Evolutionary conservation across 2,797 vertebrate species (phyloP), one percentile per base, ranked within the genome.

Genomic region (Myotis findleyi): DNA sequence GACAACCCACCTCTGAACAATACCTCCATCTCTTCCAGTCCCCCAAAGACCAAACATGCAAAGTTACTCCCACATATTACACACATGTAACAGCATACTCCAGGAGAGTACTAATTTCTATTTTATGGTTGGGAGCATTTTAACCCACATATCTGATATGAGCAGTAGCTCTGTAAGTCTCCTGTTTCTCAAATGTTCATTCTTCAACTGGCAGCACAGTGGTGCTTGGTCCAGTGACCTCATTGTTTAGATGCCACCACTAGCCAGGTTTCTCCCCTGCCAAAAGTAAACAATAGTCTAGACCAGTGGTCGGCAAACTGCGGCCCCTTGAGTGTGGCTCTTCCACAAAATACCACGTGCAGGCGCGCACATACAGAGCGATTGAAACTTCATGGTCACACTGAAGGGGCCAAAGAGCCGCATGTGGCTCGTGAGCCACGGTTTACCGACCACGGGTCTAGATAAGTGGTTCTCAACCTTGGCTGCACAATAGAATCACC

Each of bases 241-340:
- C 53, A 68, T 27, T 88, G 23, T 88, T 79, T 89, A 62, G 64
- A 88, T 86, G 41, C 57, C 41, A 30, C 79, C 77, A 92, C 53
- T 68, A 75, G 86, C 75, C 36, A 20, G 51, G 38, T 66, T 38
- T 41, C 71, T 91, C 95, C 49, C 44, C 71, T 51, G 90, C 77
- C 88, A 94, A 96, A 75, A 94, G 87, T 62, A 96, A 94, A 96
- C 77, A 96, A 93, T 86, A 68, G 81, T 66, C 89, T 93, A 44
- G 44, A 44, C 10, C 44, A 44, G 44, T 44, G 44, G 44, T 44
- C 36, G 36, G 36, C 36, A 36, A 36, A 36, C 36, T 36, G 36
- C 4, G 36, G 36, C 36, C 36, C 36, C 36, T 36, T 36, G 36
- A 36, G 36, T 36, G 36, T 36, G 36, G 36, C 36, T 36, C 36